Evolutionary conservation across 2,113 vertebrate species (phyloP).

Genomic region (Elachura formosa): DNA sequence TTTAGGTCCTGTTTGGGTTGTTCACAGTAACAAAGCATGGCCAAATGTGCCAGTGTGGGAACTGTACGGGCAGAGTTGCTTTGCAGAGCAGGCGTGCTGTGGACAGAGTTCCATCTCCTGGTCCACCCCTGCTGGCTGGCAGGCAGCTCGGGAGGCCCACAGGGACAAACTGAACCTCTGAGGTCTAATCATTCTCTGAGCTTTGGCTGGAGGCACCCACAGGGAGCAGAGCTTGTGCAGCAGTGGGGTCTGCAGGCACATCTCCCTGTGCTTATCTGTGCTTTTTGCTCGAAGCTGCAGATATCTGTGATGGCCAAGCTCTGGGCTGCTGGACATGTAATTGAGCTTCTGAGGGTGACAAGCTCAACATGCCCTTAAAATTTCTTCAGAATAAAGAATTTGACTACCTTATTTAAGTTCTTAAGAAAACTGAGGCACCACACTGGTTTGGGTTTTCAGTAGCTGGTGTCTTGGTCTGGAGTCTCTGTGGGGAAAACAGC

Average conservation of each 20-base stretch:
- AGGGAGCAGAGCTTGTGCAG: background rate
- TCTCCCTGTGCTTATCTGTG: background rate
- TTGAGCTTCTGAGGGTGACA: background rate
- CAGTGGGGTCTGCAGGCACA: background rate
- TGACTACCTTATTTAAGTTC: background rate
- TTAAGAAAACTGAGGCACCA: background rate
- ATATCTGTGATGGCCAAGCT: background rate
- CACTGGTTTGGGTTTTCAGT: background rate
- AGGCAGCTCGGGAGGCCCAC: background rate
- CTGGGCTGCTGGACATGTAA: background rate
- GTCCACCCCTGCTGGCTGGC: background rate
- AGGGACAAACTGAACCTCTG: background rate
- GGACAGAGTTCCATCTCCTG: background rate
- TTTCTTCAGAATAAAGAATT: background rate
- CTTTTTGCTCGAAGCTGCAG: background rate
- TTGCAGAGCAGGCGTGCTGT: background rate
- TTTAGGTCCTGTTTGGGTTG: background rate
- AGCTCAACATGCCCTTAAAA: background rate
- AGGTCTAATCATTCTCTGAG: background rate
- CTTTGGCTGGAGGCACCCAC: accelerated
- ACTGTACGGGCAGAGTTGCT: background rate
- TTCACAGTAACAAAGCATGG: background rate
- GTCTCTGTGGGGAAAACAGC: background rate
- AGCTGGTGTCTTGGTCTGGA: background rate
- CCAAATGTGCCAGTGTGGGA: background rate